Conservation (phyloP, 2,113 vertebrate species). For the Ptychochromis oligacanthus region DNA sequence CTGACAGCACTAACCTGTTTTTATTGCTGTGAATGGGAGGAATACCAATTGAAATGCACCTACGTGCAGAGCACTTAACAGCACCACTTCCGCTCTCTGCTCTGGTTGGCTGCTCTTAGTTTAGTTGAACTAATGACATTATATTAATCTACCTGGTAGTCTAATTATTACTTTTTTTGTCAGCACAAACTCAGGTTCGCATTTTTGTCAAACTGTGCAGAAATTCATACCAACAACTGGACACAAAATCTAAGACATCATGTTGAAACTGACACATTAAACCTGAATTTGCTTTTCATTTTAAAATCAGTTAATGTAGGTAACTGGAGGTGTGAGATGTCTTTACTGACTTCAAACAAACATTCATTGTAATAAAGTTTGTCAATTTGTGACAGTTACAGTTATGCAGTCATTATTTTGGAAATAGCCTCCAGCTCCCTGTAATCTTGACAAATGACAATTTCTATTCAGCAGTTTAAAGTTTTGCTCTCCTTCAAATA, state of each 20-base stretch:
- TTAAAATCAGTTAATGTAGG: not conserved
- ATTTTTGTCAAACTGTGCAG: not conserved
- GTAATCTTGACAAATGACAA: slow-evolving; percentile 28
- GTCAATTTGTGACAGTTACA: slow-evolving; percentile 22
- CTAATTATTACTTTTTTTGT: slow-evolving; percentile 16
- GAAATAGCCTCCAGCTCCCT: slow-evolving; percentile 19
- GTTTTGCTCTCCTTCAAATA: not conserved
- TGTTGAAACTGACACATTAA: not conserved
- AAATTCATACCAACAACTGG: not conserved
- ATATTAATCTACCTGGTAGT: slow-evolving; percentile 26
- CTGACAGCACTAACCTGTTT: slow-evolving; percentile 51
- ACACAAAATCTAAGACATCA: not conserved
- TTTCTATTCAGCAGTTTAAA: slow-evolving; percentile 20
- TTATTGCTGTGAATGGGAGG: slow-evolving; percentile 43
- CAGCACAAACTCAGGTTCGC: not conserved
- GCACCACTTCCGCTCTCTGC: slow-evolving; percentile 21
- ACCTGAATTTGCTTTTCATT: not conserved
- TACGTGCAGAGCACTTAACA: slow-evolving; percentile 16
- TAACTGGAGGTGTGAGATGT: not conserved
- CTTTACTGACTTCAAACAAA: slow-evolving; percentile 1
- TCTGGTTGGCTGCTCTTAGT: not conserved
- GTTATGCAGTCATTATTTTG: slow-evolving; percentile 32
- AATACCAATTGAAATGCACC: slow-evolving; percentile 47
- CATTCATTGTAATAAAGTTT: slow-evolving; percentile 26
- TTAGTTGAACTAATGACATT: slow-evolving; percentile 4